Base-by-base conservation (phyloP, 1,140 invertebrate species). In the Cotesia typhae region DNA sequence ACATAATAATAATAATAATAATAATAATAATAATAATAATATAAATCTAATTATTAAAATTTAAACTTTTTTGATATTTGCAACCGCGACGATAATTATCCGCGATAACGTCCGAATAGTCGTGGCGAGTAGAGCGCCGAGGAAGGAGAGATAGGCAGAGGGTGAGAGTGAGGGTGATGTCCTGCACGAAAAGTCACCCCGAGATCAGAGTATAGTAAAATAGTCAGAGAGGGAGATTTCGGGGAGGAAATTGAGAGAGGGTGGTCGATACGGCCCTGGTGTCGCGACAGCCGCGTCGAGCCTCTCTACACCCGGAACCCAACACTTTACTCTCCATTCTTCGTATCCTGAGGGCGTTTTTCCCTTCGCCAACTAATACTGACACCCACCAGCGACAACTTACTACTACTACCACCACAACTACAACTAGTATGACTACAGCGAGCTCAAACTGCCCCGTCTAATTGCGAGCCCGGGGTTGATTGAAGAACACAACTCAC, bases 211-310 rank as follows among this genome's bases (percentile, higher is more conserved):
- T 69, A 37, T 14, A 10, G 60, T 37, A n/a, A 20, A 28, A 53
- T 53, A 67, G 47, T 6, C 7, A 14, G 14, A 7, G 36, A 35
- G 6, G 9, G n/a, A 51, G 41, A 53, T 38, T 5, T 28, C 41
- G 17, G 14, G 20, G 57, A 71, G 73, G 37, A 53, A 74, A 61
- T 70, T 70, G 57, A 69, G 70, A 72, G 57, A 74, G 77, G 81
- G 79, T 83, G 84, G 84, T 85, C 84, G 84, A 86, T 86, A 86
- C 82, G 83, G 80, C 78, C 79, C 83, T 82, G 79, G 82, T 82
- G 82, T 81, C 82, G 78, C 82, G 82, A 83, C 81, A 84, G 80
- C 81, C 81, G 78, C 82, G 82, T 82, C 76, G 82, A 61, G 70
- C 37, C 53, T 28, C 66, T 66, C 53, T 47, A 63, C 60, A 63